Evolutionary conservation across 2,888 invertebrate genomes (phyloP).

Genomic region (Anoncus sp.): DNA sequence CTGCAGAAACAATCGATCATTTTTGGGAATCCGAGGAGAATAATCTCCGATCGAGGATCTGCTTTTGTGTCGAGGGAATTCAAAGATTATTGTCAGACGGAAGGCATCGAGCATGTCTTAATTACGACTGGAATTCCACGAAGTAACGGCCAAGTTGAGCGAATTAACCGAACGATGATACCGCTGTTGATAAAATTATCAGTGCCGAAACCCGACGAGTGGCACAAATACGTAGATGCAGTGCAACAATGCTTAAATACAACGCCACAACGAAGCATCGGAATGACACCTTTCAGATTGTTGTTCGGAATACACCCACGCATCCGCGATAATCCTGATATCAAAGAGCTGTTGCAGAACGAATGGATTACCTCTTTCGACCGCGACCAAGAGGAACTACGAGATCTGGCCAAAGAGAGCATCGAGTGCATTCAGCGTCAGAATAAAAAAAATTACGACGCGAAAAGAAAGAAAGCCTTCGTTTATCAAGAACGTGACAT

Average conservation of each 20-base stretch:
- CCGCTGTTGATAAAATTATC: constrained; percentile 75
- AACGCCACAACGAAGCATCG: constrained; percentile 65
- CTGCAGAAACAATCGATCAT: constrained; percentile 67
- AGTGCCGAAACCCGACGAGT: constrained; percentile 70
- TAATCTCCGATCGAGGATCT: no score
- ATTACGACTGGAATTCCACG: constrained; percentile 70
- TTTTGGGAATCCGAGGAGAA: constrained; percentile 78
- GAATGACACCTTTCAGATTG: constrained; percentile 37
- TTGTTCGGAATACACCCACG: constrained; percentile 12
- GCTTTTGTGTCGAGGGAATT: constrained; percentile 78
- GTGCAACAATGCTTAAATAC: neutral
- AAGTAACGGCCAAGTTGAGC: no score
- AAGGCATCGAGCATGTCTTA: constrained; percentile 73
- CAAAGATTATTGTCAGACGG: constrained; percentile 73
- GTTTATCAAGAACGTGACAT: neutral
- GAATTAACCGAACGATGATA: constrained; percentile 69
- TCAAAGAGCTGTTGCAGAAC: neutral
- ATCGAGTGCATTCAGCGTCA: neutral
- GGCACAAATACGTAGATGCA: constrained; percentile 66
- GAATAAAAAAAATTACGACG: no score
- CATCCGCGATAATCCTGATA: neutral
- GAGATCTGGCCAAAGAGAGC: neutral
- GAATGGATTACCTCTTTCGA: neutral
- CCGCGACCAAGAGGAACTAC: neutral
- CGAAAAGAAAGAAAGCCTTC: neutral